These are phyloP conservation scores for Anoplopoma fimbria DNA, from an alignment of 2,113 vertebrate genomes.

Conservation along the genomic window DNA sequence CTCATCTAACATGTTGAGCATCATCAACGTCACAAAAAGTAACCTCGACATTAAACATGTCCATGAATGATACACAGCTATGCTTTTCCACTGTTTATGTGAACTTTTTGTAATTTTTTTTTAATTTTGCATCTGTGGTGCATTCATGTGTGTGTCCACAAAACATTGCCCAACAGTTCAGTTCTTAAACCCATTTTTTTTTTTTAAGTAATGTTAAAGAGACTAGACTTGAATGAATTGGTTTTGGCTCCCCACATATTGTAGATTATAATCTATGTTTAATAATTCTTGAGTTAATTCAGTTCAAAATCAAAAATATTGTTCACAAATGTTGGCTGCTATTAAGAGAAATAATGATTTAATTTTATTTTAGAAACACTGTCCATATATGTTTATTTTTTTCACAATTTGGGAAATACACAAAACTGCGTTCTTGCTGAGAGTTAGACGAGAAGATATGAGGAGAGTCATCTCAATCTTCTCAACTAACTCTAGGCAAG, in stretches of 20 bases:
- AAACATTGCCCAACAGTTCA: not conserved
- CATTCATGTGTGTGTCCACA: slow-evolving; percentile 5
- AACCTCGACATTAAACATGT: slow-evolving; percentile 77
- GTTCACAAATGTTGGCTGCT: slow-evolving; percentile 53
- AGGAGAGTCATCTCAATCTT: not conserved
- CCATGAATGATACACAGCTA: slow-evolving; percentile 61
- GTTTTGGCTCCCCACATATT: slow-evolving; percentile 23
- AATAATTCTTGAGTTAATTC: slow-evolving; percentile 28
- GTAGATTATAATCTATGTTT: slow-evolving; percentile 21
- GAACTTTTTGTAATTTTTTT: not conserved
- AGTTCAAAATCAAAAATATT: slow-evolving; percentile 46
- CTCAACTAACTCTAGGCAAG: not conserved
- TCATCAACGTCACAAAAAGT: slow-evolving; percentile 75
- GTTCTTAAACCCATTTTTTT: slow-evolving; percentile 8
- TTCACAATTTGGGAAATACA: slow-evolving; percentile 11
- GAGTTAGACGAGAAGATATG: not conserved
- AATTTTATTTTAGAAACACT: slow-evolving; percentile 26
- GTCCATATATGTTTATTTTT: slow-evolving; percentile 17
- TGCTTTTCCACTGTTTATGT: slow-evolving; percentile 50
- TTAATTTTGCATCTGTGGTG: not conserved
- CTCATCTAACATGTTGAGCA: slow-evolving; percentile 79
- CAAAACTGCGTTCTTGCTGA: not conserved
- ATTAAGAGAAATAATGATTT: no score
- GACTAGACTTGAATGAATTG: slow-evolving; percentile 2
- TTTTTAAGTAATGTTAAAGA: slow-evolving; percentile 44